A percentile compares a stretch with the other conserved stretches of the same genome.
Conservation (phyloP, 2,113 vertebrate species). For the Engystomops pustulosus region DNA sequence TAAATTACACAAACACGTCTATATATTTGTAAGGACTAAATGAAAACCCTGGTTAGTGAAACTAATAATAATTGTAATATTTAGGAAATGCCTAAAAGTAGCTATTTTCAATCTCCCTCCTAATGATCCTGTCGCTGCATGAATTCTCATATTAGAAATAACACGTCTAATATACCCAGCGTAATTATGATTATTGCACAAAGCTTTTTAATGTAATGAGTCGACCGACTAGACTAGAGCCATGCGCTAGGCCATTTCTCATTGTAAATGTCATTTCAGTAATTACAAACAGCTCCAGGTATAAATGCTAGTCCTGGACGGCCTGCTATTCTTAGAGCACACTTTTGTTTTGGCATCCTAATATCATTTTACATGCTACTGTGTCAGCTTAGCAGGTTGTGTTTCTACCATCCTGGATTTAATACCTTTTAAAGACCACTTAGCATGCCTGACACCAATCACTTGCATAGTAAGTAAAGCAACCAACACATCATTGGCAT, state of each 20-base stretch:
- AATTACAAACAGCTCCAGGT: not conserved
- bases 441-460: not conserved
- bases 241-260: not conserved
- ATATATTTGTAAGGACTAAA: conserved; percentile 21
- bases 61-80: not conserved
- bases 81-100: not conserved
- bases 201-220: conserved; percentile 41
- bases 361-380: conserved; percentile 4
- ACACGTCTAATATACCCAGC: conserved; percentile 5
- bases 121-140: conserved; percentile 28
- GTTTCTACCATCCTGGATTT: not conserved
- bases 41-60: not conserved
- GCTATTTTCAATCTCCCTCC: not conserved
- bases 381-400: not conserved
- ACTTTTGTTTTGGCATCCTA: not conserved
- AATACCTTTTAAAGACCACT: not conserved
- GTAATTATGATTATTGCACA: conserved; percentile 28
- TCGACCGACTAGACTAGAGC: not conserved
- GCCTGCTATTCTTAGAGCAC: not conserved
- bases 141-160: conserved; percentile 10
- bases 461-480: not conserved
- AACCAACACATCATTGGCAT: not conserved
- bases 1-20: conserved; percentile 43
- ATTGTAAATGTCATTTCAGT: not conserved
- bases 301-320: not conserved